A percentile compares a stretch with the other conserved stretches of the same genome.
Conservation (phyloP, 2,888 invertebrate genomes). For the Andrena fulva region DNA sequence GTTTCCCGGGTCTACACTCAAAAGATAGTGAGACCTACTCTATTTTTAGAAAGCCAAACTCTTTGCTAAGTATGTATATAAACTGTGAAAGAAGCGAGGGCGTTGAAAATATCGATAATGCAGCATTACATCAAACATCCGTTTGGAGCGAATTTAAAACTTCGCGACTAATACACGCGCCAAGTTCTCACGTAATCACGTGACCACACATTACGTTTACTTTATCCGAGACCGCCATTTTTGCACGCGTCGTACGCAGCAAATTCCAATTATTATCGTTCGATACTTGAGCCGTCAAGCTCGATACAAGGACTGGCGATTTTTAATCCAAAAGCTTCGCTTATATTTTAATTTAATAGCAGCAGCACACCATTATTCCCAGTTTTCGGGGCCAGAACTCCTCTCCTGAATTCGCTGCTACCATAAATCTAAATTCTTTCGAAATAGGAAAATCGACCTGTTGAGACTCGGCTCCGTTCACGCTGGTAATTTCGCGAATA, state of each 20-base stretch:
- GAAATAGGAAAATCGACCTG: not conserved
- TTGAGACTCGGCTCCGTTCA: not conserved
- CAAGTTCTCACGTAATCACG: not conserved
- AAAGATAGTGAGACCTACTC: not conserved
- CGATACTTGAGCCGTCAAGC: not conserved
- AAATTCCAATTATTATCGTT: not conserved
- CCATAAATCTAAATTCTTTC: not conserved
- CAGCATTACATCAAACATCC: not conserved
- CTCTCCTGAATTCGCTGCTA: not conserved
- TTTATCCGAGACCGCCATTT: not conserved
- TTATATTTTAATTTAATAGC: no score
- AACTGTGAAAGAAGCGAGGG: no score
- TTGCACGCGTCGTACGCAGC: not conserved
- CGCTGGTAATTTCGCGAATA: slow-evolving; percentile 6
- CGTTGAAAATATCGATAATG: no score
- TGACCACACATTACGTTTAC: not conserved
- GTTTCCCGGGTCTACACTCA: not conserved
- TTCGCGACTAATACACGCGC: not conserved
- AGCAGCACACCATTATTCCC: no score
- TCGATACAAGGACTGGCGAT: no score
- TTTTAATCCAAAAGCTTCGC: no score
- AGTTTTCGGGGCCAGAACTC: no score
- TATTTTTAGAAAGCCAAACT: no score
- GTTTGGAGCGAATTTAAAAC: not conserved
- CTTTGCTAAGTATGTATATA: no score